Base-by-base conservation (phyloP, 2,888 invertebrate species). In the Galeruca laticollis region DNA sequence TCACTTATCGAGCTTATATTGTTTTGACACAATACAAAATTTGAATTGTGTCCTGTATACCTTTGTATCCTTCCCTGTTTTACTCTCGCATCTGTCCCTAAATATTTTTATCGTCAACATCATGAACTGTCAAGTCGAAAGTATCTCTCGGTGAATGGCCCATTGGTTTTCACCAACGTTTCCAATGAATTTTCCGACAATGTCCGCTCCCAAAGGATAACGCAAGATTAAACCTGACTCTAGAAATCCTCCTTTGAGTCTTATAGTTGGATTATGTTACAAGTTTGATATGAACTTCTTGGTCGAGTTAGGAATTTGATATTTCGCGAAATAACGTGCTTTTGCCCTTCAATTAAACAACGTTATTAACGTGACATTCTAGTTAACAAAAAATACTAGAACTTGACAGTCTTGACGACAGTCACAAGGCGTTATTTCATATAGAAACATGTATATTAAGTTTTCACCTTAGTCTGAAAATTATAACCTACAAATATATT, bases 181-280 rank as follows among this genome's bases (percentile, higher is more conserved):
- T 66, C 72, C 72, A 63, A 68, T 66, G 65, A 73, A 66, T 70
- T 72, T 68, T 64, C 67, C 60, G 69, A 68, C 71, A 69, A 70
- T 70, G 69, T 70, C 68, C 67, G 65, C 37, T 69, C 69, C 65
- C 74, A 57, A 54, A 65, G 70, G 70, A 73, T 71, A 68, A 70
- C 57, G 68, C 35, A 51, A 75, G 71, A 74, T 75, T 75, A 71
- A 73, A 71, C 54, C 73, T 69, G 51, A 71, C 65, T 63, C 52
- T 51, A 49, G 67, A 67, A 67, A 67, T 67, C 66, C 60, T 60
- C 60, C 49, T 59, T 54, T 43, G 49, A 20, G 52, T 62, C 56
- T 68, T 47, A 59, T 68, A 51, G 59, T 62, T 70, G 70, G 68
- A 69, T 70, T 64, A 62, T 61, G 59, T 69, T 68, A 63, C 64